phyloP scores from a whole-genome alignment of 2,113 vertebrate genomes.

The Cyprinodon brontotheroides region DNA sequence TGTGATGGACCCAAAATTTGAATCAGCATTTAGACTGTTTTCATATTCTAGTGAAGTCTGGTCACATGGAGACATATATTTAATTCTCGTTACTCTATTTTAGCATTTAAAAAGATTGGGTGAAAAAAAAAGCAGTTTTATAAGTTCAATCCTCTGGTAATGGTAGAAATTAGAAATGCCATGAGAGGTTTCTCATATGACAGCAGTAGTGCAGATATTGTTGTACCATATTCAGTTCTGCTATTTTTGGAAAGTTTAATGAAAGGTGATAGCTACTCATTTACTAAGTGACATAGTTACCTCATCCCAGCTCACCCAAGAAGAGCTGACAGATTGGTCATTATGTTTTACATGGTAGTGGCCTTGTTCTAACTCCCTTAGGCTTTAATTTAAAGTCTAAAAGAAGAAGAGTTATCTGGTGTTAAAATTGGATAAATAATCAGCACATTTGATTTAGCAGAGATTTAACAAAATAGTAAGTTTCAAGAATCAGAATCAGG shows the following conservation, averaged over 20 bases:
- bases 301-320: slow-evolving; percentile 36
- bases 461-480: too few species aligned
- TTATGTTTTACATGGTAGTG: slow-evolving; percentile 19
- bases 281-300: slow-evolving; percentile 22
- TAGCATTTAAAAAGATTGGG: slow-evolving; percentile 3
- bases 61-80: not conserved
- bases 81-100: not conserved
- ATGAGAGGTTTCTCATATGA: slow-evolving; percentile 33
- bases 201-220: slow-evolving; percentile 16
- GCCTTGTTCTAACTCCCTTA: slow-evolving; percentile 15
- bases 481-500: too few species aligned
- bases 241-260: slow-evolving; percentile 38
- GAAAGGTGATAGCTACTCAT: slow-evolving; percentile 42
- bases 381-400: slow-evolving; percentile 36
- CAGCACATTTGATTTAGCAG: too few species aligned
- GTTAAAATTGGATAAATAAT: not conserved
- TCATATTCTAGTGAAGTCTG: not conserved
- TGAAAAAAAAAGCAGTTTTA: slow-evolving; percentile 1
- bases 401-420: not conserved
- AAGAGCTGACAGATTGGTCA: slow-evolving; percentile 17
- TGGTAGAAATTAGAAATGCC: slow-evolving; percentile 24
- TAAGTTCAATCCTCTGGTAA: slow-evolving; percentile 3
- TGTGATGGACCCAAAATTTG: slow-evolving; percentile 10
- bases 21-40: not conserved
- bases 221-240: slow-evolving; percentile 21